Evolutionary conservation across 64 coral and sea anemone genomes (phyloP).

Genomic region (Montipora foliosa): DNA sequence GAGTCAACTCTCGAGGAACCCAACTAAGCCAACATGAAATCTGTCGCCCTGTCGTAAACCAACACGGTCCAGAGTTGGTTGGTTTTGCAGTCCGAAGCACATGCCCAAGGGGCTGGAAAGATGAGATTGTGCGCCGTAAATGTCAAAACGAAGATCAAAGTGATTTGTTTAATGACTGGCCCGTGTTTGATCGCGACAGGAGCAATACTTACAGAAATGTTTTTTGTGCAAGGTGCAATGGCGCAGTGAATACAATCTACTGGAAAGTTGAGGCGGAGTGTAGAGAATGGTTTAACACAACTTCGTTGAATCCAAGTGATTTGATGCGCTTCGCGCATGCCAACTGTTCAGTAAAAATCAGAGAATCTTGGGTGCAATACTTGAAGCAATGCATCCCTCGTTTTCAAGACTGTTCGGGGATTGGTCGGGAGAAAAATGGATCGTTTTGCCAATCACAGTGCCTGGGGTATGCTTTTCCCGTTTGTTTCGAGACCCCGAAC

Average conservation of each 20-base stretch:
- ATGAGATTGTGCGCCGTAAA: not conserved
- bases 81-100: slow-evolving; percentile 17
- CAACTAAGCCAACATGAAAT: not conserved
- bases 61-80: not conserved
- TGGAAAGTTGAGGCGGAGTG: not conserved
- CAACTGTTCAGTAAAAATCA: not conserved
- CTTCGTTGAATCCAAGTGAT: not conserved
- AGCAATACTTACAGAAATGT: slow-evolving; percentile 33
- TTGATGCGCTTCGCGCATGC: not conserved
- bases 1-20: not conserved
- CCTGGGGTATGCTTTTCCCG: slow-evolving; percentile 6
- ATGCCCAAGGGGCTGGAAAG: not conserved
- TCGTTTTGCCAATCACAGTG: not conserved
- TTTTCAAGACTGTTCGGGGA: not conserved
- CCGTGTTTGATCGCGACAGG: slow-evolving; percentile 8
- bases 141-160: slow-evolving; percentile 7
- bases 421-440: not conserved
- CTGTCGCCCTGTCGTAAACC: not conserved
- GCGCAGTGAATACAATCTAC: not conserved
- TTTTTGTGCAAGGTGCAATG: slow-evolving; percentile 4
- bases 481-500: not conserved
- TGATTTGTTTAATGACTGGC: not conserved
- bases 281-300: not conserved
- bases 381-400: slow-evolving; percentile 11
- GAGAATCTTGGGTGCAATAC: not conserved